These are phyloP conservation scores for Equus quagga DNA, from an alignment of 2,113 vertebrate genomes.

Conservation along the genomic window DNA sequence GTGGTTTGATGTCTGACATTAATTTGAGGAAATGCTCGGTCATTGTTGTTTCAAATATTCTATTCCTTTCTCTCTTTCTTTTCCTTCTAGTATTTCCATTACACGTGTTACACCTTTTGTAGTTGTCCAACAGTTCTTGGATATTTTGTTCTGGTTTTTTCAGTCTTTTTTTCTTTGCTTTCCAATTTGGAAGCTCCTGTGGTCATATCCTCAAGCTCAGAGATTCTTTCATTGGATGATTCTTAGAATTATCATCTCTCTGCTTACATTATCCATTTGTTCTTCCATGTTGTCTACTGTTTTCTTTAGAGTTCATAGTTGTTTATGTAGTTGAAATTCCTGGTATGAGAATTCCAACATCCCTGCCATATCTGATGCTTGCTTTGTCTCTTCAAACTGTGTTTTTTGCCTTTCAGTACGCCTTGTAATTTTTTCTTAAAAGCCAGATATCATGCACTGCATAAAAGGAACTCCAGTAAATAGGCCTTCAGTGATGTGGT, in stretches of 20 bases:
- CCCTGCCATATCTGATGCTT: not conserved
- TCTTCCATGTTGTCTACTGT: not conserved
- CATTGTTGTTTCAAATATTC: not conserved
- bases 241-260: not conserved
- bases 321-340: not conserved
- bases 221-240: not conserved
- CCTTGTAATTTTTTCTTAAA: not conserved
- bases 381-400: not conserved
- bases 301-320: not conserved
- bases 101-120: not conserved
- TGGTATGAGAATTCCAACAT: not conserved
- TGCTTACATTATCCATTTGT: not conserved
- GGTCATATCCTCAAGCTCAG: not conserved
- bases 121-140: not conserved
- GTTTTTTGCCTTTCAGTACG: not conserved
- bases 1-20: not conserved
- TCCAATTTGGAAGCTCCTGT: not conserved
- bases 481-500: not conserved
- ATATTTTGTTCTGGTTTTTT: not conserved
- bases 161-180: not conserved
- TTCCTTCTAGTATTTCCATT: not conserved
- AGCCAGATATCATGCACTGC: not conserved
- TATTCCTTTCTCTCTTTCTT: not conserved
- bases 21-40: not conserved
- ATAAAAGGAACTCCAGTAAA: not conserved